Evolutionary conservation across 2,797 vertebrate species (phyloP), one percentile per base, ranked within the genome.

Genomic region (Sparidentex hasta): DNA sequence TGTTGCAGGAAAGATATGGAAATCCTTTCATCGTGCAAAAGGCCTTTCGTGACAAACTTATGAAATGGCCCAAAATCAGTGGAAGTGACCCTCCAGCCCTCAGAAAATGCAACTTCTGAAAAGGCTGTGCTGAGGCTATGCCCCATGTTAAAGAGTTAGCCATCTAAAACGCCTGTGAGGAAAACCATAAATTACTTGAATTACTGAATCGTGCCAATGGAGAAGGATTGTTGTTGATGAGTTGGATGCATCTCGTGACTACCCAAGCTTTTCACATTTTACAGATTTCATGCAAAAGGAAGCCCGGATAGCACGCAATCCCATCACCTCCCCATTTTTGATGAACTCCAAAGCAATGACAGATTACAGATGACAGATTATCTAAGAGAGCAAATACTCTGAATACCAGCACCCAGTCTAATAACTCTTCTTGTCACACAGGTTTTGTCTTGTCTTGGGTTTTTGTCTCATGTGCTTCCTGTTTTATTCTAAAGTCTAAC

Each of bases 251-350:
- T 72, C 52, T 46, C 62, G 56, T 5, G 13, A 71, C 0, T 84
- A 87, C 33, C 76, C 80, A 25, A 46, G 20, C 5, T 65, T 88
- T 41, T 9, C 18, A 46, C 1, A 3, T 0, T 87, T 88, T 5
- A 47, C 84, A 63, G 21, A 78, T 12, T 88, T 88, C 20, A 16
- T 83, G 25, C 11, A 58, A n/a, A 87, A 5, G 5, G 84, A 90
- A 56, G 80, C 70, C 1, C 0, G 56, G 0, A 77, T 81, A n/a
- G 77, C 54, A 0, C 87, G 83, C 11, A 90, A 88, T 14, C 78
- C 80, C 6, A 75, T 76, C 38, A 44, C 71, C 5, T 85, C 76
- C 2, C 78, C 80, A 1, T 3, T 80, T 0, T 1, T 83, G 8
- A 38, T 84, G 1, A 82, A 58, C 7, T 3, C 3, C 1, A 85